Conservation (phyloP, 1,140 invertebrate genomes). For the Drosophila mauritiana region DNA sequence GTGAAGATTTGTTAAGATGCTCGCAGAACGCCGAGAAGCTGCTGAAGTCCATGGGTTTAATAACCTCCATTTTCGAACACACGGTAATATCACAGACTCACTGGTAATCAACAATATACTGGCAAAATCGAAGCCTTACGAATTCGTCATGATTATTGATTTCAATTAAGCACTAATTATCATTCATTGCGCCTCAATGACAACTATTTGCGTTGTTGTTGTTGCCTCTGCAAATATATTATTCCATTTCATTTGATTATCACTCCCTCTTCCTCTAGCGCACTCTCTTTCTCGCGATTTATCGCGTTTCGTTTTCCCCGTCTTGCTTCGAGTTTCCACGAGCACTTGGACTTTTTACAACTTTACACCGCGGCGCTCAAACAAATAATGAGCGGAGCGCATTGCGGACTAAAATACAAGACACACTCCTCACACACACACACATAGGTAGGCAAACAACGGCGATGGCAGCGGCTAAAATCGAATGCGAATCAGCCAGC, state of each 20-base stretch:
- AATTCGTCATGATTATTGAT: conserved; percentile 77
- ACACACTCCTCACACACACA: conserved; percentile 76
- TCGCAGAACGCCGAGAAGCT: conserved; percentile 83
- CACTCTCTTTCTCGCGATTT: conserved; percentile 41
- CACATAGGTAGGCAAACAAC: conserved; percentile 12
- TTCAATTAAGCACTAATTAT: conserved; percentile 83
- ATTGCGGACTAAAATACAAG: conserved; percentile 81
- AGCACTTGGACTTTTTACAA: conserved; percentile 83
- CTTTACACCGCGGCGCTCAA: conserved; percentile 85
- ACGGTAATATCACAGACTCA: conserved; percentile 43
- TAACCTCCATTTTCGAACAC: conserved; percentile 77
- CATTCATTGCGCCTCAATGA: conserved; percentile 57
- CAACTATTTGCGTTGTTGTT: conserved; percentile 62
- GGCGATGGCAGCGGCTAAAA: conserved; percentile 63
- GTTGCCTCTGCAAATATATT: conserved; percentile 77
- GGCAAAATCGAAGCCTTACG: conserved; percentile 60
- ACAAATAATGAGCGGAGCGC: conserved; percentile 84
- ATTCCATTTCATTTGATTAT: conserved; percentile 80
- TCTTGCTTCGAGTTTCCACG: conserved; percentile 26
- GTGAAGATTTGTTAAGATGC: conserved; percentile 82
- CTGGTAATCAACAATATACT: conserved; percentile 18
- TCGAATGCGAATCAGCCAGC: conserved; percentile 76
- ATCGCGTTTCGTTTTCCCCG: conserved; percentile 40
- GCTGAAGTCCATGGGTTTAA: conserved; percentile 84
- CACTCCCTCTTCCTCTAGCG: conserved; percentile 61